Percentiles rank a stretch among this genome's conserved stretches.
phyloP scores from a whole-genome alignment of 92 coral and sea anemone genomes.

The Porites rus region DNA sequence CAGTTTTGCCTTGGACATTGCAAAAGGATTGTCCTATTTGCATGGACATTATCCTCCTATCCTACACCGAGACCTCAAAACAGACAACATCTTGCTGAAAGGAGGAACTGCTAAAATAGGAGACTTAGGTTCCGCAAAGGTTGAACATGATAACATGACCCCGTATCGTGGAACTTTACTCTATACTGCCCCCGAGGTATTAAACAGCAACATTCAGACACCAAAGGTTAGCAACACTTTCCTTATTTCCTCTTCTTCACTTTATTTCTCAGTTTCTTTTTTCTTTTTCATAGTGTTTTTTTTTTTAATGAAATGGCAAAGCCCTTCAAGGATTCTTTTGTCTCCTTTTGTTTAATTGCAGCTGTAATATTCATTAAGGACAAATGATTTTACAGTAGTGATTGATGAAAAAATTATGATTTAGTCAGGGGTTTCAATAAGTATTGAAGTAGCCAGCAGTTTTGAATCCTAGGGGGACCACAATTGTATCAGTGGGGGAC shows the following conservation, averaged over 20 bases:
- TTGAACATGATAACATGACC: neutral
- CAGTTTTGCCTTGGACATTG: neutral
- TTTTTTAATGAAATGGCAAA: no score
- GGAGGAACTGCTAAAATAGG: neutral
- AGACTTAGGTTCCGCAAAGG: neutral
- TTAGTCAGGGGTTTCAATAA: no score
- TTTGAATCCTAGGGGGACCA: no score
- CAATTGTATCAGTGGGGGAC: no score
- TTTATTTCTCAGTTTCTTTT: neutral
- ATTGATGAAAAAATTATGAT: no score
- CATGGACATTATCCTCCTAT: neutral
- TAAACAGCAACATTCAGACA: neutral
- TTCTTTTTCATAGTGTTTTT: no score
- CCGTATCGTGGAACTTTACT: neutral
- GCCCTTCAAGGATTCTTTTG: no score
- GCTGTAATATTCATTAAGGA: no score
- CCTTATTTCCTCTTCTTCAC: neutral
- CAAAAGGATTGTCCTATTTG: neutral
- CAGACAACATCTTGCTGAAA: neutral
- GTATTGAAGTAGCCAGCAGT: no score
- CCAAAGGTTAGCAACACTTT: slow-evolving; percentile 3
- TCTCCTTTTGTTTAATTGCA: no score
- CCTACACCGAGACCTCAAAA: neutral
- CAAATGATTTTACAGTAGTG: no score
- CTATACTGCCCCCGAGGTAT: neutral